Base-by-base conservation (phyloP, 2,113 vertebrate genomes). In the Hippocampus comes region DNA sequence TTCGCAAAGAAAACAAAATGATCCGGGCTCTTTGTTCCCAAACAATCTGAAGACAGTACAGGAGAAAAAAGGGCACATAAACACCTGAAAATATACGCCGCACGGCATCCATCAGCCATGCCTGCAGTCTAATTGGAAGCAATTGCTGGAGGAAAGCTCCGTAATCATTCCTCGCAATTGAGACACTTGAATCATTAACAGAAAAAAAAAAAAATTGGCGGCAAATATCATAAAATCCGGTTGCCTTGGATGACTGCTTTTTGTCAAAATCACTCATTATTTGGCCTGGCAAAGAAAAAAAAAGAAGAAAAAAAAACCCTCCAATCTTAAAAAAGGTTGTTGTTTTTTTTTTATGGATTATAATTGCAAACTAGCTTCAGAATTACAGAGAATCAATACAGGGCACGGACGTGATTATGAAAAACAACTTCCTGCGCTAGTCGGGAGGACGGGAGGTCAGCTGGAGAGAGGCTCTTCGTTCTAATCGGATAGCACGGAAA, bases 401-500 rank as follows among this genome's bases (percentile, higher is more conserved):
- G 46, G 75, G 53, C 20, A 60, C 14, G 41, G 53, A 68, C 63
- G 10, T 61, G 59, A 83, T 81, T 79, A 79, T 57, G 48, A 61
- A 9, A 76, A 82, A 83, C 79, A 67, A 73, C 84, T 76, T 67
- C 43, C 48, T 48, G 15, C 5, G 49, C 30, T 78, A 41, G 67
- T 14, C 23, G 51, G 34, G 0, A 41, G 60, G 57, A 63, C 42
- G 38, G 43, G 65, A 64, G 70, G 72, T 68, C 67, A 43, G 63
- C 61, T 66, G 65, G 25, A 60, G 70, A 42, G 34, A 68, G 27
- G 72, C 60, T 73, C 66, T 59, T 30, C 65, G 63, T 34, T 80
- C 51, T 79, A 82, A 87, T 86, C 75, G 21, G 51, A 81, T 81
- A 68, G 84, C 34, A 72, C 74, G 64, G 79, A 82, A 86, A 84